phyloP scores from a whole-genome alignment of 2,888 invertebrate genomes.

The Ophioninae sp. region DNA sequence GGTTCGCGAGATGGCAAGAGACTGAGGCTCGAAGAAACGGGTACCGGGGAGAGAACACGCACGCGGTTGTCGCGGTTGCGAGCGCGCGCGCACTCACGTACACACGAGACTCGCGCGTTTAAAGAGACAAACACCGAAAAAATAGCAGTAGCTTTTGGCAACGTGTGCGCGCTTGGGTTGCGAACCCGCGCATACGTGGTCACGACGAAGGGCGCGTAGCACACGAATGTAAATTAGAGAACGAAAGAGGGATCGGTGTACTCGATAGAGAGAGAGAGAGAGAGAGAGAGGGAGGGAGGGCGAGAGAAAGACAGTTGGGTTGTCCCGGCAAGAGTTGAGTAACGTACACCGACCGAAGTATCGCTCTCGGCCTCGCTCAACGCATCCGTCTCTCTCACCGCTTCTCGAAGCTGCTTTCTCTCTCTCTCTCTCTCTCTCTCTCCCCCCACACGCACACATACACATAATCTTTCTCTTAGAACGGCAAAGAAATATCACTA shows the following conservation, averaged over 20 bases:
- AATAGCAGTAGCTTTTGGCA: slow-evolving; percentile 7
- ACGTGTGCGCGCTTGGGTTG: not conserved
- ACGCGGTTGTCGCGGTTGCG: slow-evolving; percentile 36
- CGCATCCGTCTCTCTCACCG: slow-evolving; percentile 18
- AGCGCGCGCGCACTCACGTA: not conserved
- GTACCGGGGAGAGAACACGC: slow-evolving; percentile 31
- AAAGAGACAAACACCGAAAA: slow-evolving; percentile 56
- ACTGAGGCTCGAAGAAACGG: slow-evolving; percentile 3
- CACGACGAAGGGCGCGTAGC: slow-evolving; percentile 18
- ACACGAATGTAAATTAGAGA: slow-evolving; percentile 40
- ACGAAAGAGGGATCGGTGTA: slow-evolving; percentile 53
- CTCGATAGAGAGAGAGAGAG: slow-evolving; percentile 10
- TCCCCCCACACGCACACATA: not conserved
- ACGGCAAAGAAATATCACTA: slow-evolving; percentile 29
- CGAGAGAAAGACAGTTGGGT: slow-evolving; percentile 30
- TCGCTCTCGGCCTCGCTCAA: slow-evolving; percentile 32
- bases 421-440: slow-evolving; percentile 31
- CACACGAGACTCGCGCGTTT: slow-evolving; percentile 39
- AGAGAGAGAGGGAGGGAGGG: slow-evolving; percentile 22
- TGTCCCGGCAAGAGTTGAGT: slow-evolving; percentile 52
- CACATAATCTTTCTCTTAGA: not conserved
- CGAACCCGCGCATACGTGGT: not conserved
- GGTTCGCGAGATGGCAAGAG: slow-evolving; percentile 25
- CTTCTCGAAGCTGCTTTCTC: slow-evolving; percentile 2
- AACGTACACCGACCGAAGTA: slow-evolving; percentile 42